Base-by-base conservation (phyloP, 2,888 invertebrate genomes). In the Cyrtodaria siliqua region DNA sequence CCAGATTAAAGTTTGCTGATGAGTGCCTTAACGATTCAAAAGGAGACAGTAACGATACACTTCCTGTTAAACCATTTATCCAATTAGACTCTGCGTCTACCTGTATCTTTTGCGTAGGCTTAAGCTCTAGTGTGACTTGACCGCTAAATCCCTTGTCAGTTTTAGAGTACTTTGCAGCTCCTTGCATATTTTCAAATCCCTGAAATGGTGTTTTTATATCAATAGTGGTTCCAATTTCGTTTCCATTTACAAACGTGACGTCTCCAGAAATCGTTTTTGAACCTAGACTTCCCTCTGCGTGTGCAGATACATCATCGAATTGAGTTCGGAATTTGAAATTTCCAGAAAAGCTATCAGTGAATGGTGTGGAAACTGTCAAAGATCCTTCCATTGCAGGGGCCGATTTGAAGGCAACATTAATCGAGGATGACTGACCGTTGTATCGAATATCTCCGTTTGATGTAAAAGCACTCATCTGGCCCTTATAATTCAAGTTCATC, bases 361-460 rank as follows among this genome's bases (percentile, higher is more conserved):
- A 49, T 16, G 75, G 69, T 18, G 64, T 55, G 8, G 27, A 14
- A 6, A 74, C 2, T 2, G 59, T 20, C 0, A 74, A 33, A 18
- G 55, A 42, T 2, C 63, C 60, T 40, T 56, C 42, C 33, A 64
- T 20, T n/a, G 61, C 23, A 23, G 63, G 72, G 12, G 29, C 20
- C 1, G 23, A 63, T 38, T 57, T 62, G n/a, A 71, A 70, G 16
- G 57, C 23, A 27, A 74, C 23, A 18, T 9, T 60, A 44, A 23
- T 50, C 9, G 42, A 49, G 24, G 42, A 38, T 6, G 78, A 24
- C 16, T 66, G 16, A 18, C 79, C 74, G 38, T 79, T 74, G 16
- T 57, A 38, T 29, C 59, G 40, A 6, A 74, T 0, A 47, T 74
- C 74, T 57, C 50, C 67, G 29, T 63, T 67, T 14, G 74, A 49